These are phyloP conservation scores for Ophiodon elongatus DNA, from an alignment of 2,113 vertebrate genomes.

Conservation along the genomic window DNA sequence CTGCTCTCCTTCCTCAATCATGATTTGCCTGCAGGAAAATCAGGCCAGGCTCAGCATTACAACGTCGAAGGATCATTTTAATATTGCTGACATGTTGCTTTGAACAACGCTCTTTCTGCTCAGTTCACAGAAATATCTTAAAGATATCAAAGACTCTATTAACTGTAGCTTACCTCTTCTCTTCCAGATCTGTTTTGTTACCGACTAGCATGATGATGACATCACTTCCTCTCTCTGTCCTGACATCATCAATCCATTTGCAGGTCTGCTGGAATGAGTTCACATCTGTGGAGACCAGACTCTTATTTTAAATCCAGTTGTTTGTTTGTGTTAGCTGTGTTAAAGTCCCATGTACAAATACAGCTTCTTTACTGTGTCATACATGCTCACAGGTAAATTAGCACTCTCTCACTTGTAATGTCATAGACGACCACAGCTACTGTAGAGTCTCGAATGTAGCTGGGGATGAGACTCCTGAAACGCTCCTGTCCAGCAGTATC, in stretches of 20 bases:
- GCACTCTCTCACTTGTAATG: conserved; percentile 77
- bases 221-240: conserved; percentile 87
- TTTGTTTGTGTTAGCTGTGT: not conserved
- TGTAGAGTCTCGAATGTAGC: conserved; percentile 83
- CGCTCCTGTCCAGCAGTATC: conserved; percentile 83
- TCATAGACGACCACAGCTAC: conserved; percentile 83
- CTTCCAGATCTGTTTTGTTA: conserved; percentile 87
- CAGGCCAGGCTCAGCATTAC: conserved; percentile 40
- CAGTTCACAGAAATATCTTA: not conserved
- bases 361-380: not conserved
- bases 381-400: not conserved
- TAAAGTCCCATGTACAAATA: not conserved
- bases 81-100: conserved; percentile 5
- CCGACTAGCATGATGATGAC: conserved; percentile 88
- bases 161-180: conserved; percentile 79
- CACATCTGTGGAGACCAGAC: conserved; percentile 84
- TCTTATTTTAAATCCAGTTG: not conserved
- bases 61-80: conserved; percentile 15
- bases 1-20: conserved; percentile 93
- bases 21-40: conserved; percentile 88
- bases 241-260: conserved; percentile 95
- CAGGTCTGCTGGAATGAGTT: conserved; percentile 95
- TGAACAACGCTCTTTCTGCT: not conserved
- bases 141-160: not conserved
- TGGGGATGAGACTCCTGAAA: conserved; percentile 82